Conservation (phyloP, 2,797 vertebrate species). For the Prionace glauca region DNA sequence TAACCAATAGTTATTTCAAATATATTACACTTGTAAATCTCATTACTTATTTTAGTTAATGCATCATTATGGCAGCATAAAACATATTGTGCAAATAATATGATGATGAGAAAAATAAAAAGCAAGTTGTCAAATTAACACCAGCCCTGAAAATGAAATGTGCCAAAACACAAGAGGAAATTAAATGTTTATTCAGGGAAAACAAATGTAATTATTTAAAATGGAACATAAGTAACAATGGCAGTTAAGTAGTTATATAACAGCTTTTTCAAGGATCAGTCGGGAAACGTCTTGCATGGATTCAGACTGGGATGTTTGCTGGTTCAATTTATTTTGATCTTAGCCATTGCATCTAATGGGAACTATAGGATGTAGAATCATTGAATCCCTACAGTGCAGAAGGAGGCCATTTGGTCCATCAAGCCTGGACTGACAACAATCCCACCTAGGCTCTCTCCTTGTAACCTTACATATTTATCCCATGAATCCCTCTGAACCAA, state of each 20-base stretch:
- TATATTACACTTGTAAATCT: not conserved
- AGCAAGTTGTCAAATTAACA: not conserved
- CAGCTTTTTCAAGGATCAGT: not conserved
- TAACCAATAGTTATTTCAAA: not conserved
- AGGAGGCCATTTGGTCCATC: too few species aligned
- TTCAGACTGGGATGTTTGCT: not conserved
- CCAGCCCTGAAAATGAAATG: not conserved
- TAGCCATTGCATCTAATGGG: not conserved
- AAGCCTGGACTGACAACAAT: too few species aligned
- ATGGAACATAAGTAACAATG: not conserved
- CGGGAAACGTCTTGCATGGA: not conserved
- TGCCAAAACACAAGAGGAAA: not conserved
- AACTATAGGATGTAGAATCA: not conserved
- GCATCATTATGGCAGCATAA: not conserved
- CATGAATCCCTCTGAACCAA: too few species aligned
- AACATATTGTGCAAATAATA: not conserved
- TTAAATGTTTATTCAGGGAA: not conserved
- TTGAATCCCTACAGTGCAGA: too few species aligned
- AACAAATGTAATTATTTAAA: not conserved
- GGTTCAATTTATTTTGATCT: not conserved
- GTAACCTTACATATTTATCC: too few species aligned
- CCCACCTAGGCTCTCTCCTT: too few species aligned
- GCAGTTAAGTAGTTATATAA: not conserved
- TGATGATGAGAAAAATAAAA: slow-evolving; percentile 30
- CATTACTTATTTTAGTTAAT: not conserved